phyloP scores from a whole-genome alignment of 2,797 vertebrate genomes.

The Moxostoma hubbsi region DNA sequence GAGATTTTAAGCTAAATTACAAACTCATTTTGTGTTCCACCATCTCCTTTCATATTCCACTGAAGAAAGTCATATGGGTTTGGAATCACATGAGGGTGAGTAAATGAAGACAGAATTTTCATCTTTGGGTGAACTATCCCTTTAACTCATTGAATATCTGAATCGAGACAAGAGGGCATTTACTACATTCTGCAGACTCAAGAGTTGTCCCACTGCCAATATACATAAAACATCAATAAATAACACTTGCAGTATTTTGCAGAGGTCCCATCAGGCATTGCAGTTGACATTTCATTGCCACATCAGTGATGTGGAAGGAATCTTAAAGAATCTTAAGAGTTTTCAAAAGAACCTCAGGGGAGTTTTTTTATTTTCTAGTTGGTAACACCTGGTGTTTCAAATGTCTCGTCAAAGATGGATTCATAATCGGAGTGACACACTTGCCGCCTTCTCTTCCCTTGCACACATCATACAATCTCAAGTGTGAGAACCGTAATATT shows the following conservation, averaged over 20 bases:
- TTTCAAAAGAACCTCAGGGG: constrained; percentile 52
- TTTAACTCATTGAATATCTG: no score
- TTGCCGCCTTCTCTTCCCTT: constrained; percentile 56
- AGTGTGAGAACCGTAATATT: constrained; percentile 28
- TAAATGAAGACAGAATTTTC: no score
- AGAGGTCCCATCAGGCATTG: constrained; percentile 30
- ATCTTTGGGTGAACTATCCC: no score
- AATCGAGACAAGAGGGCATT: no score
- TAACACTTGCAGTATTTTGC: constrained; percentile 49
- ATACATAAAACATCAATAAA: constrained; percentile 20
- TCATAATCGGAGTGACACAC: constrained; percentile 71
- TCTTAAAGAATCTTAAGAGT: constrained; percentile 52
- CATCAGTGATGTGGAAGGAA: constrained; percentile 44
- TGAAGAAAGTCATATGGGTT: no score
- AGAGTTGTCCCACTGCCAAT: no score
- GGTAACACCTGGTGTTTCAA: constrained; percentile 71
- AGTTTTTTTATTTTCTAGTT: constrained; percentile 49
- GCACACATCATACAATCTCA: constrained; percentile 47
- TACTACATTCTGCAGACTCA: no score
- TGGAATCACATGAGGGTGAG: no score
- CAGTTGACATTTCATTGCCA: constrained; percentile 40
- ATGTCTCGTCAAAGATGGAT: constrained; percentile 48
- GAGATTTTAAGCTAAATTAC: no score
- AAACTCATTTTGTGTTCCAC: no score
- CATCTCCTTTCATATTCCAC: no score